Conservation (phyloP, 2,888 invertebrate species). For the Oegoconia quadripuncta region DNA sequence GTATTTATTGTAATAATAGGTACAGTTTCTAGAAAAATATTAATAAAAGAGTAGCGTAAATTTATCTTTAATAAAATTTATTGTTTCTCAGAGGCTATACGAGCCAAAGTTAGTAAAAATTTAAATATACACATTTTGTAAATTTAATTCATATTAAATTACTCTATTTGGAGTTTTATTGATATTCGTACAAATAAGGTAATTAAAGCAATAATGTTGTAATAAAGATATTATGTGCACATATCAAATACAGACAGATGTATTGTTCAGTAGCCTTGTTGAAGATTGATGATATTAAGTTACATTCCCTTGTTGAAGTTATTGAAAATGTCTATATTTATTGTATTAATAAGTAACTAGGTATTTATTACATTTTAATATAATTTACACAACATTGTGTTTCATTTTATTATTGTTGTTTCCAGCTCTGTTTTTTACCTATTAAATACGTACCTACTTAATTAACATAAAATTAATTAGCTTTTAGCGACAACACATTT, state of each 20-base stretch:
- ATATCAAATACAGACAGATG: slow-evolving; percentile 21
- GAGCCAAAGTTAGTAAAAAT: too few relatives aligned
- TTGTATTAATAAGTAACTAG: slow-evolving; percentile 36
- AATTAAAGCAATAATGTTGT: background rate
- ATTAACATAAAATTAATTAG: too few relatives aligned
- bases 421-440: too few relatives aligned
- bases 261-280: slow-evolving; percentile 19
- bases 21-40: too few relatives aligned
- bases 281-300: slow-evolving; percentile 21
- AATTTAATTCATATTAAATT: background rate
- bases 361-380: slow-evolving; percentile 38
- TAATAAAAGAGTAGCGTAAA: too few relatives aligned
- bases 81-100: background rate
- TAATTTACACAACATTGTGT: slow-evolving; percentile 5
- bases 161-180: background rate
- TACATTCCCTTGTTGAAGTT: slow-evolving; percentile 44
- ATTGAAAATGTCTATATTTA: slow-evolving; percentile 30
- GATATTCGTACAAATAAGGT: background rate
- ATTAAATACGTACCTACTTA: too few relatives aligned
- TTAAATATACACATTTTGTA: too few relatives aligned
- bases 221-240: slow-evolving; percentile 13
- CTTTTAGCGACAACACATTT: too few relatives aligned
- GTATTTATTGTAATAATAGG: too few relatives aligned
- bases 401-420: background rate
- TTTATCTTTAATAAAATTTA: background rate